phyloP scores from a whole-genome alignment of 2,113 vertebrate species.

The Benitochromis conjunctus region DNA sequence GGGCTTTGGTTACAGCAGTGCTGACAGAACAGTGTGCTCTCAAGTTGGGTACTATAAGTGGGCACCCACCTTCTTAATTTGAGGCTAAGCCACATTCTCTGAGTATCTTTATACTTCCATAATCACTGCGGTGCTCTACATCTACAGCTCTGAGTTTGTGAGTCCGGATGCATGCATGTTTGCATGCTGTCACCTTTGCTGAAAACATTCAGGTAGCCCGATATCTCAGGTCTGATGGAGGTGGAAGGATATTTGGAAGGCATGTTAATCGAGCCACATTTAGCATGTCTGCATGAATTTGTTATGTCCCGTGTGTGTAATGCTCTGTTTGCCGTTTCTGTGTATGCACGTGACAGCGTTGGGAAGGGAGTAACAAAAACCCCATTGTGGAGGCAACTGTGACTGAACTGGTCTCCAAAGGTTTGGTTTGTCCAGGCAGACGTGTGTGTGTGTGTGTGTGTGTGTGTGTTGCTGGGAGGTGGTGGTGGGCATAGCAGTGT shows the following conservation, averaged over 20 bases:
- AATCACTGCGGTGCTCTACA: not conserved
- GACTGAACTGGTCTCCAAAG: slow-evolving; percentile 22
- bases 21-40: not conserved
- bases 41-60: not conserved
- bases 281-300: not conserved
- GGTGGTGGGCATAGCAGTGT: not conserved
- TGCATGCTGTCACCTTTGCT: not conserved
- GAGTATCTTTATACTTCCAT: not conserved
- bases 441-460: not conserved
- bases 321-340: not conserved
- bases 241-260: not conserved
- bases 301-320: not conserved
- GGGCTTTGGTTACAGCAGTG: not conserved
- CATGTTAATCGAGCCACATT: not conserved
- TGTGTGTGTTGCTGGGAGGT: not conserved
- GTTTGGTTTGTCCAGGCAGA: slow-evolving; percentile 32
- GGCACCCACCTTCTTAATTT: not conserved
- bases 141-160: not conserved
- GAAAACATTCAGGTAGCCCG: not conserved
- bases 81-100: not conserved
- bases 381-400: slow-evolving; percentile 43
- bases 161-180: not conserved
- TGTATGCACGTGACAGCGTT: not conserved
- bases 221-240: not conserved
- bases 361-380: slow-evolving; percentile 46